Evolutionary conservation across 2,888 invertebrate species (phyloP).

Genomic region (Xestia ashworthii): DNA sequence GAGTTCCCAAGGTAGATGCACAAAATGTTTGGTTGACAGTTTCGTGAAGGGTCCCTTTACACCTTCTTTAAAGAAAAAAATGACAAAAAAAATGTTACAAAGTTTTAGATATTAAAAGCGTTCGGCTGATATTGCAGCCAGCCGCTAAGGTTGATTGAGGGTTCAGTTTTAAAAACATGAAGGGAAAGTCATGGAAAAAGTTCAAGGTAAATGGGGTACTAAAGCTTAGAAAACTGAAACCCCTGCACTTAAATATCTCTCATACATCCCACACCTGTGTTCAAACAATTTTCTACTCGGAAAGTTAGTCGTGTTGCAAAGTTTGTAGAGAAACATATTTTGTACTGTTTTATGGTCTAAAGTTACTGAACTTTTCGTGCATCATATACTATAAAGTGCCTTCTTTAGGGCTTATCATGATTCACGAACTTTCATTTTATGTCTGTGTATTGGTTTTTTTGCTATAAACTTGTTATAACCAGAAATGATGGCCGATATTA

Average conservation of each 20-base stretch:
- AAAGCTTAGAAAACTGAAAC: not conserved
- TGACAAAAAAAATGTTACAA: too few relatives aligned
- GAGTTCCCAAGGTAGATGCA: too few relatives aligned
- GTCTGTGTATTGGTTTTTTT: not conserved
- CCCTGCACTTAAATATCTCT: slow-evolving; percentile 11
- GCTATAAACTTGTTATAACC: not conserved
- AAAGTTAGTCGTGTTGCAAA: slow-evolving; percentile 44
- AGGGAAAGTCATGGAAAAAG: not conserved
- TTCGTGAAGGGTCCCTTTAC: too few relatives aligned
- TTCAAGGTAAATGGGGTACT: not conserved
- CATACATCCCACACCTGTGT: slow-evolving; percentile 41
- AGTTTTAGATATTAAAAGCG: too few relatives aligned
- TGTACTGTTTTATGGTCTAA: slow-evolving; percentile 36
- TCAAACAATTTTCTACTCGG: slow-evolving; percentile 41
- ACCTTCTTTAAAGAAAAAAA: too few relatives aligned
- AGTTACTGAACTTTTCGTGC: slow-evolving; percentile 34
- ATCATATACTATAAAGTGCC: slow-evolving; percentile 21
- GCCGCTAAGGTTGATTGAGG: too few relatives aligned
- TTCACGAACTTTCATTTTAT: not conserved
- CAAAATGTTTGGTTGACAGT: too few relatives aligned
- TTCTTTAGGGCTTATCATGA: slow-evolving; percentile 9
- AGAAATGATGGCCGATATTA: not conserved
- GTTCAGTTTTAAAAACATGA: not conserved
- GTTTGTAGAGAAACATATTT: slow-evolving; percentile 51
- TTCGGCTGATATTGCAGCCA: too few relatives aligned